A percentile compares a stretch with the other conserved stretches of the same genome.
These are phyloP conservation scores for Pitangus sulphuratus DNA, from an alignment of 2,797 vertebrate genomes.

Conservation along the genomic window DNA sequence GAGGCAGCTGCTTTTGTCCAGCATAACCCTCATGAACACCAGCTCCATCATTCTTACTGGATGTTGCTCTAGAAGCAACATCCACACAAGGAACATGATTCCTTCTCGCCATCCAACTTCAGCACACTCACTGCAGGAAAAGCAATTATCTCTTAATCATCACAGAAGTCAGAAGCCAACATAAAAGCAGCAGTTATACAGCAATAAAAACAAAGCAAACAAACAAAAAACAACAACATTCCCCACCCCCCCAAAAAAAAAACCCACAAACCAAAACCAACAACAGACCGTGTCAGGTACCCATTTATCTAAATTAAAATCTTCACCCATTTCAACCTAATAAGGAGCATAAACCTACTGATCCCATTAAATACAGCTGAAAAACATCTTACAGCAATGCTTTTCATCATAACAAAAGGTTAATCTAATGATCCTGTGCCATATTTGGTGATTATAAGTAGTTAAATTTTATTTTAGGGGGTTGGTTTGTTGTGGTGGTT, in stretches of 20 bases:
- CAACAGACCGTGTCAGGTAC: neutral
- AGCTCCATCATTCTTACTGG: neutral
- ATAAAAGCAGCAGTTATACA: conserved; percentile 16
- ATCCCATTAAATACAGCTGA: conserved; percentile 33
- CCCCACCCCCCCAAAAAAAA: neutral
- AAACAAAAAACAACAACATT: neutral
- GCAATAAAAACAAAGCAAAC: neutral
- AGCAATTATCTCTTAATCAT: conserved; percentile 12
- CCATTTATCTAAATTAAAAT: conserved; percentile 57
- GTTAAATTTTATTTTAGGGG: neutral
- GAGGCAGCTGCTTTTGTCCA: neutral
- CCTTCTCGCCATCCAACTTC: neutral
- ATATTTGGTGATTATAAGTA: neutral
- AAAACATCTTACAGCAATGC: conserved; percentile 15
- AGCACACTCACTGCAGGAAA: neutral
- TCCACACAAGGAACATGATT: neutral
- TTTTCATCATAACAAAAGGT: conserved; percentile 26
- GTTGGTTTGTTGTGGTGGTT: neutral
- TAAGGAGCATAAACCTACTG: neutral
- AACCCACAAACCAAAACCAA: too few species aligned
- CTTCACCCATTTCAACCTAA: neutral
- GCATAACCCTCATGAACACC: neutral
- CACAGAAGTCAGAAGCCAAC: conserved; percentile 19
- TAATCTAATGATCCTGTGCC: conserved; percentile 37
- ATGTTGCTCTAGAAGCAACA: neutral